Evolutionary conservation across 2,797 vertebrate genomes (phyloP).

Genomic region (Lindbergichthys nudifrons): DNA sequence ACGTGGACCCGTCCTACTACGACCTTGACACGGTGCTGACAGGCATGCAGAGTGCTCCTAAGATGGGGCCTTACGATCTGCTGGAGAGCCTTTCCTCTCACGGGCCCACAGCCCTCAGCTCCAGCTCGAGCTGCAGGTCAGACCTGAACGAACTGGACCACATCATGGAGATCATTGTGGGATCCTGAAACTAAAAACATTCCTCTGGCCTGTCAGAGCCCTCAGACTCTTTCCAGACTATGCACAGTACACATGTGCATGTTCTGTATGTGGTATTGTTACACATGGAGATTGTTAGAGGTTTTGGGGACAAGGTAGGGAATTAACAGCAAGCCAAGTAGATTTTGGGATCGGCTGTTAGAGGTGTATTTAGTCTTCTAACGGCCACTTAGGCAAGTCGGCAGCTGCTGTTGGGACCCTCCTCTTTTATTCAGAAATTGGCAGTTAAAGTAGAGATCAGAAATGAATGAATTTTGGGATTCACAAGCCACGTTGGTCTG

Average conservation of each 20-base stretch:
- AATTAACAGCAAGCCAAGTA: conserved; percentile 57
- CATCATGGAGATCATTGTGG: conserved; percentile 96
- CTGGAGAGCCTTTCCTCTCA: conserved; percentile 91
- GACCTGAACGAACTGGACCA: conserved; percentile 96
- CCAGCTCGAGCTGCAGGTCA: conserved; percentile 89
- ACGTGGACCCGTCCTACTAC: conserved; percentile 94
- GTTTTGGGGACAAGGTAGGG: conserved; percentile 70
- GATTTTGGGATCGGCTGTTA: conserved; percentile 30
- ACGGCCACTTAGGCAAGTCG: conserved; percentile 24
- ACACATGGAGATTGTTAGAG: conserved; percentile 62
- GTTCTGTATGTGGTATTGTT: conserved; percentile 73
- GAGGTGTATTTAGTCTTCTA: conserved; percentile 27
- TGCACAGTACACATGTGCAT: conserved; percentile 72
- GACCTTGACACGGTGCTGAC: conserved; percentile 96
- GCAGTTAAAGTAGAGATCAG: conserved; percentile 8
- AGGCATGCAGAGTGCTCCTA: conserved; percentile 91
- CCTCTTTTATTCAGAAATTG: conserved; percentile 35
- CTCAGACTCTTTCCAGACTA: conserved; percentile 73
- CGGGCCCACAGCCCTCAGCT: conserved; percentile 78
- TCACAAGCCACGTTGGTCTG: conserved; percentile 14
- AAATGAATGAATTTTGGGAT: conserved; percentile 38
- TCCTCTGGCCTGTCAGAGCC: conserved; percentile 57
- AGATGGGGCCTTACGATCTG: conserved; percentile 91
- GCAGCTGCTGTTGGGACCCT: conserved; percentile 42
- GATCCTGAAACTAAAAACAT: conserved; percentile 85